Base-by-base conservation (phyloP, 2,113 vertebrate genomes). In the Mellivora capensis region DNA sequence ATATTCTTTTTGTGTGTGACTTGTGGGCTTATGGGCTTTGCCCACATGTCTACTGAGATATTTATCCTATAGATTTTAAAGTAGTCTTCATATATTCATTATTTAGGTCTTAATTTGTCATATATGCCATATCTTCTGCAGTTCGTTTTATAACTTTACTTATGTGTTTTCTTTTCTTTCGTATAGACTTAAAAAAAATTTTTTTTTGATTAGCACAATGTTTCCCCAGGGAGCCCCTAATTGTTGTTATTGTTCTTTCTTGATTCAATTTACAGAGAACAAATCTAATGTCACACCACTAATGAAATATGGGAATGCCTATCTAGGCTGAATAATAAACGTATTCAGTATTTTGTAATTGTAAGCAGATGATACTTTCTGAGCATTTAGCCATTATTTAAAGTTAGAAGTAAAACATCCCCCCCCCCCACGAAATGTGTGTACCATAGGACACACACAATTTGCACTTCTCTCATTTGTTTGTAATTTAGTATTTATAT, bases 401-500 rank as follows among this genome's bases (percentile, higher is more conserved):
- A 89, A 93, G 18, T 88, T 95, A 61, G 52, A 96, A 85, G 8
- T 49, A 86, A 49, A 81, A 42, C 74, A 1, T 52, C 57, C 61
- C 52, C 17, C 0, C 57, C 57, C 34, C 10, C 6, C 17, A 13
- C 11, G 8, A 52, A 64, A 25, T 59, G 14, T 49, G 9, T 82
- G 9, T 67, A 49, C 18, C 84, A 39, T 57, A 81, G 89, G 61
- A 74, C 4, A 87, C 1, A 84, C 3, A 82, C 0, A 69, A 4
- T 96, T 72, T 90, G 83, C 64, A 87, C 6, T 96, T 87, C 96
- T 61, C 69, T 84, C 83, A 93, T 76, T 91, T 64, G 17, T 91
- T 74, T 80, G 23, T 79, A 82, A 62, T 74, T 96, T 61, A 85
- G 7, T 83, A 49, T n/a, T 27, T 87, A 12, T 54, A 8, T 77